phyloP scores from a whole-genome alignment of 2,888 invertebrate genomes.

The Rhogogaster chlorosoma region DNA sequence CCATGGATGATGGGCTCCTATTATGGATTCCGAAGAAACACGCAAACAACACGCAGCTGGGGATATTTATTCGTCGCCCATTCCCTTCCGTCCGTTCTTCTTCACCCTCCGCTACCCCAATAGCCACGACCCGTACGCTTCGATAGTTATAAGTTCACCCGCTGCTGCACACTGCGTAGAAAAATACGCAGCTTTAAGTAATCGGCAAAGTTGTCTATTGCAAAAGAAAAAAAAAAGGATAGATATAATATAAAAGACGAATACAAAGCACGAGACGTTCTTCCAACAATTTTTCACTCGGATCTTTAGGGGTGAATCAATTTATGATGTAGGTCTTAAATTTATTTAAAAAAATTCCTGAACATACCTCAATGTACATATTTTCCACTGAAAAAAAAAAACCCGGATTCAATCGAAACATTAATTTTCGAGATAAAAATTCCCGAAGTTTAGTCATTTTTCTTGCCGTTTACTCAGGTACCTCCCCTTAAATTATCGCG shows the following conservation, averaged over 20 bases:
- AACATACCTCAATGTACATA: too few relatives aligned
- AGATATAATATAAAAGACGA: background rate
- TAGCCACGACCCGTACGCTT: constrained; percentile 2
- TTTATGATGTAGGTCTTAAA: too few relatives aligned
- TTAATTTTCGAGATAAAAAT: too few relatives aligned
- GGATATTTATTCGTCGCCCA: constrained; percentile 49
- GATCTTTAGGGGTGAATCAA: background rate
- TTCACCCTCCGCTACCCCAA: background rate
- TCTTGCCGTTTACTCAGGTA: too few relatives aligned
- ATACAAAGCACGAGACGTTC: background rate
- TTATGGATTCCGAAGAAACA: constrained; percentile 56
- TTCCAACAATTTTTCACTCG: background rate
- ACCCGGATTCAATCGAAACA: too few relatives aligned
- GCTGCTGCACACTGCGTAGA: background rate
- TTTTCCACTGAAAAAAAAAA: too few relatives aligned
- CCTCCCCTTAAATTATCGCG: too few relatives aligned
- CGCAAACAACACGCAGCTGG: constrained; percentile 48
- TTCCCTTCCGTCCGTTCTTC: constrained; percentile 2
- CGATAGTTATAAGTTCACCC: constrained; percentile 18
- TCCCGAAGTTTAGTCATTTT: too few relatives aligned
- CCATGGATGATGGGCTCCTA: constrained; percentile 49
- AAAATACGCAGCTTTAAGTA: background rate
- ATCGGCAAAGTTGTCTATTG: background rate
- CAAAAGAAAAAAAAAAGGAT: background rate
- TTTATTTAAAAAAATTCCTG: too few relatives aligned